Evolutionary conservation across 2,113 vertebrate species (phyloP), one percentile per base, ranked within the genome.

Genomic region (Pollachius pollachius): DNA sequence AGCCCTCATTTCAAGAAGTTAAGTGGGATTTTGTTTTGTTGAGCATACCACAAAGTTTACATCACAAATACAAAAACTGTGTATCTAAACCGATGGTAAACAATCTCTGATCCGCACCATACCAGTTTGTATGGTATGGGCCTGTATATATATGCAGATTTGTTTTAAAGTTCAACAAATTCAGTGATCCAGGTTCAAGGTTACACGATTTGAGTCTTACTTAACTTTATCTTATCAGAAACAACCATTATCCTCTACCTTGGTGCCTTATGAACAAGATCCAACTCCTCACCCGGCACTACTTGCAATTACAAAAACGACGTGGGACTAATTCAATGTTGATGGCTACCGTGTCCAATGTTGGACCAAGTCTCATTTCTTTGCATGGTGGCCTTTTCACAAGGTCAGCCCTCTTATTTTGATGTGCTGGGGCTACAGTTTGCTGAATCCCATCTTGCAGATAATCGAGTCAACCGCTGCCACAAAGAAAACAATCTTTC

Each of bases 211-310:
- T 41, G 37, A 5, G 6, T 41, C 9, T 41, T 41, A 41, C 37
- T 41, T 48, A 12, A 48, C 41, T 48, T 48, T 48, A 13, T 48
- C 41, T 48, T 13, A 48, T 48, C 41, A 9, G 41, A 48, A 48
- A 48, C 41, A 13, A 48, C 41, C 41, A 17, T 37, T 48, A 3
- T 94, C 15, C 93, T 90, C 84, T 93, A 12, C 94, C 90, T 84
- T 93, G 82, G 4, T 41, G 37, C 6, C 37, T 41, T 6, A 41
- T 41, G 37, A 8, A 41, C 11, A 9, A 48, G 41, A 48, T 48
- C 41, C 41, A 48, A 12, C 41, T 93, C 91, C 74, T 93, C 90
- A 90, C 18, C 15, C 30, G 93, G 30, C 30, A 34, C 30, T 23
- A 23, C 23, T 23, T 23, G 80, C 80, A 91, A 93, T 81, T 73